These are phyloP conservation scores for Pemphredon lugubris DNA, from an alignment of 2,888 invertebrate species.

Conservation along the genomic window DNA sequence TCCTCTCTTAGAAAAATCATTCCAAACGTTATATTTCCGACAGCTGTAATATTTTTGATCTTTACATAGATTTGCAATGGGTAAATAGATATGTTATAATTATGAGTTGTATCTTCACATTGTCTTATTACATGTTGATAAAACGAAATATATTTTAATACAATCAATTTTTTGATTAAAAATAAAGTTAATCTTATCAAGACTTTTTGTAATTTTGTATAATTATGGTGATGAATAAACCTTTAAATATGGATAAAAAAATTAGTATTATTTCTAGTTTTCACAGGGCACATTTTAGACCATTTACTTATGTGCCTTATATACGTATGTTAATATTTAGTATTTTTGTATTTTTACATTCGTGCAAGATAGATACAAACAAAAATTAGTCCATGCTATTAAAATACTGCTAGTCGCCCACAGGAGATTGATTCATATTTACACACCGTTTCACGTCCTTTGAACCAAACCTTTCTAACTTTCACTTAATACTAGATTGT, in stretches of 20 bases:
- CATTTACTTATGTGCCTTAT: background rate
- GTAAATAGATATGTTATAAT: no score
- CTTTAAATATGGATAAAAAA: background rate
- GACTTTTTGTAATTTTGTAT: constrained; percentile 5
- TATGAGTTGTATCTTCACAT: no score
- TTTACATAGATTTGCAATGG: no score
- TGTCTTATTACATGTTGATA: no score
- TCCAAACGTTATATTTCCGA: no score
- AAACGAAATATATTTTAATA: background rate
- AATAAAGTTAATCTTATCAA: background rate
- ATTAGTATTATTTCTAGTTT: background rate
- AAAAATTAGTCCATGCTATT: background rate
- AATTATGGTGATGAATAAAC: constrained; percentile 6
- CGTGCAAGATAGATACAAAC: no score
- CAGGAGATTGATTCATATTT: background rate
- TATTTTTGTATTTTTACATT: background rate
- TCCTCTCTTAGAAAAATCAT: no score
- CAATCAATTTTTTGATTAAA: background rate
- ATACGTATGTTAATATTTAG: background rate
- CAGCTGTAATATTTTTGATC: no score
- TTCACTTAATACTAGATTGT: background rate
- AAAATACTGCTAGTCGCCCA: background rate
- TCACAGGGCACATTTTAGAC: background rate
- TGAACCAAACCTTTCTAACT: background rate
- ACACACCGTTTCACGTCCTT: background rate